These are phyloP conservation scores for Catharus bicknelli DNA, from an alignment of 2,113 vertebrate genomes.

Conservation along the genomic window DNA sequence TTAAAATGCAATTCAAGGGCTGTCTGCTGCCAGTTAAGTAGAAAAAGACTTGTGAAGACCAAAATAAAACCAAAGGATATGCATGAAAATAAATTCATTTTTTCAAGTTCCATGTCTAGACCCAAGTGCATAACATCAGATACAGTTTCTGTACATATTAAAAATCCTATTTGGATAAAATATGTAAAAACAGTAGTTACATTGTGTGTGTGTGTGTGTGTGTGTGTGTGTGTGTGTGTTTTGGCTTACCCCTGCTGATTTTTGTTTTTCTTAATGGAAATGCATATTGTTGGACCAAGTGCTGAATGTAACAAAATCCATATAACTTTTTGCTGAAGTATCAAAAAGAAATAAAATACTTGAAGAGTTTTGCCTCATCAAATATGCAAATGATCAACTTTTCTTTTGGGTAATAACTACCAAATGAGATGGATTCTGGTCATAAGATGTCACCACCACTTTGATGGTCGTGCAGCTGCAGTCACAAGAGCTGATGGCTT, in stretches of 20 bases:
- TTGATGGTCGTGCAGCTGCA: neutral
- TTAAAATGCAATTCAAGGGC: neutral
- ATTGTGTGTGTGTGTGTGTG: conserved; percentile 8
- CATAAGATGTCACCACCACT: neutral
- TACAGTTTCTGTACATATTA: conserved; percentile 5
- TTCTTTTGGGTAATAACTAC: neutral
- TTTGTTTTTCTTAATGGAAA: conserved; percentile 52
- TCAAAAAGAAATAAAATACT: conserved; percentile 27
- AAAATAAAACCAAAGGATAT: neutral
- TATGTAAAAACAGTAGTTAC: conserved; percentile 20
- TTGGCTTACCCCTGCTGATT: conserved; percentile 25
- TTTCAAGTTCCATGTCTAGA: conserved; percentile 6
- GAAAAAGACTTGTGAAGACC: neutral
- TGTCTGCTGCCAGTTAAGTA: neutral
- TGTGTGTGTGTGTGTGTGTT: conserved; percentile 20
- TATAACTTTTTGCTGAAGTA: conserved; percentile 17
- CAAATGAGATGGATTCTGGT: neutral
- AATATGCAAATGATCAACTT: neutral
- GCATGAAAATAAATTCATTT: neutral
- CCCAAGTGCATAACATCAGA: neutral
- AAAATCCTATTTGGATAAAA: conserved; percentile 19
- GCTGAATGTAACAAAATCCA: conserved; percentile 53
- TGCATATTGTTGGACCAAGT: conserved; percentile 46
- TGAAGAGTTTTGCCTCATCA: neutral
- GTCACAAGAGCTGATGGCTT: neutral